These are phyloP conservation scores for Drosophila kurseongensis DNA, from an alignment of 1,140 invertebrate genomes.

Conservation along the genomic window DNA sequence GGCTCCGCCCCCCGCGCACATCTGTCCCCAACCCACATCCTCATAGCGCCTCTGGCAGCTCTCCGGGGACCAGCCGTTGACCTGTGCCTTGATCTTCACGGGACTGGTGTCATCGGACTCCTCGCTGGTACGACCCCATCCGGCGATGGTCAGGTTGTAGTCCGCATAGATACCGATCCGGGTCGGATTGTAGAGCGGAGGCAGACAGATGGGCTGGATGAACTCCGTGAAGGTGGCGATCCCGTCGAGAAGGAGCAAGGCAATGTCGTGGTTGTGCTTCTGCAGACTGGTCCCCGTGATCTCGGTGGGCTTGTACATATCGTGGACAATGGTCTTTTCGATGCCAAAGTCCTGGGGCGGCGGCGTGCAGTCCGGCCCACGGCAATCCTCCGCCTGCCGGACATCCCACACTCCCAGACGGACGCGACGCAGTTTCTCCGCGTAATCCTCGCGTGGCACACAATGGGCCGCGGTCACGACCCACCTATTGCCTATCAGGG, in stretches of 20 bases:
- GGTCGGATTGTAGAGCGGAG: not conserved
- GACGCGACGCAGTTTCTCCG: constrained; percentile 4
- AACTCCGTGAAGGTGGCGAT: constrained; percentile 27
- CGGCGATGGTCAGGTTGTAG: constrained; percentile 53
- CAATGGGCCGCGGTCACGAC: constrained; percentile 60
- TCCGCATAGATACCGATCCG: constrained; percentile 20
- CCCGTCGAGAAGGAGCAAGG: constrained; percentile 26
- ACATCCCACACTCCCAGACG: constrained; percentile 60
- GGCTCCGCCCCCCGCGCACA: constrained; percentile 47
- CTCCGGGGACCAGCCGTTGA: constrained; percentile 11
- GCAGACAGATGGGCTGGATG: constrained; percentile 52
- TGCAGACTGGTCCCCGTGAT: not conserved
- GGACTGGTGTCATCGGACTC: constrained; percentile 13
- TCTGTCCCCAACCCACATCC: constrained; percentile 19
- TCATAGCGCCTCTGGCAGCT: constrained; percentile 18
- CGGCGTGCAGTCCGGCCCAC: not conserved
- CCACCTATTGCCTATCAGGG: constrained; percentile 46
- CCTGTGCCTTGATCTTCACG: constrained; percentile 38
- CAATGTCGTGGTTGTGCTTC: constrained; percentile 42
- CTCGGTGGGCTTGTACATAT: constrained; percentile 14
- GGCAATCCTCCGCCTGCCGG: constrained; percentile 1
- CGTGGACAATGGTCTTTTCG: constrained; percentile 38
- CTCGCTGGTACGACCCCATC: constrained; percentile 55
- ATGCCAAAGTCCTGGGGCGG: constrained; percentile 31
- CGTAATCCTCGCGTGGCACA: not conserved